Evolutionary conservation across 2,888 invertebrate genomes (phyloP).

Genomic region (Perizoma affinitatum): DNA sequence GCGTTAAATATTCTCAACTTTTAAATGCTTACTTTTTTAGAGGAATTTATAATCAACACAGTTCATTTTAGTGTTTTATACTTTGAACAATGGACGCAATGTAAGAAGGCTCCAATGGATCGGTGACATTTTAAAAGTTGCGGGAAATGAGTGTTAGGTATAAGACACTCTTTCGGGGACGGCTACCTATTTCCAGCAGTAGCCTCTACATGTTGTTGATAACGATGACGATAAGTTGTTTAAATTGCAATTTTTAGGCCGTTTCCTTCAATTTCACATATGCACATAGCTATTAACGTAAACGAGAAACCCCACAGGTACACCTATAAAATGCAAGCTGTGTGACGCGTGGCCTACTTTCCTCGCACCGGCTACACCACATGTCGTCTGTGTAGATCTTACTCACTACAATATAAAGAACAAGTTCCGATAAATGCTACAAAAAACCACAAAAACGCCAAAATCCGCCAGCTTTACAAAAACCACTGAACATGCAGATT

Average conservation of each 20-base stretch:
- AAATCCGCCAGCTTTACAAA: slow-evolving; percentile 47
- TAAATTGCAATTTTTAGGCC: slow-evolving; percentile 20
- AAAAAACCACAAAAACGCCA: slow-evolving; percentile 46
- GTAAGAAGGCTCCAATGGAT: too few relatives aligned
- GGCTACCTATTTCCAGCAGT: too few relatives aligned
- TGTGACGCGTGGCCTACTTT: slow-evolving; percentile 81
- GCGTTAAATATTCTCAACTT: too few relatives aligned
- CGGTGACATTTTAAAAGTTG: too few relatives aligned
- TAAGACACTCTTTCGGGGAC: too few relatives aligned
- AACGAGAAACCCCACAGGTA: slow-evolving; percentile 69
- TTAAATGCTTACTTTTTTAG: too few relatives aligned
- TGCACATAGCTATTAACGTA: slow-evolving; percentile 46
- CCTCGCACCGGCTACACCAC: slow-evolving; percentile 70
- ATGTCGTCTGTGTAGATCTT: slow-evolving; percentile 62
- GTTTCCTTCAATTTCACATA: slow-evolving; percentile 39
- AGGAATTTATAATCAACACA: too few relatives aligned
- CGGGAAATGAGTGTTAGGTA: too few relatives aligned
- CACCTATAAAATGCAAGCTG: slow-evolving; percentile 76
- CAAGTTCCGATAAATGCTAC: slow-evolving; percentile 51
- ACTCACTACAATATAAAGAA: slow-evolving; percentile 54
- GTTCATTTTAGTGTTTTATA: too few relatives aligned
- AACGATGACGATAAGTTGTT: too few relatives aligned
- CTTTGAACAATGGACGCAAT: too few relatives aligned
- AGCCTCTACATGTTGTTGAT: too few relatives aligned
- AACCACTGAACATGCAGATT: slow-evolving; percentile 68